Conservation (phyloP, 1,140 invertebrate species). For the Caenorhabditis inopinata region DNA sequence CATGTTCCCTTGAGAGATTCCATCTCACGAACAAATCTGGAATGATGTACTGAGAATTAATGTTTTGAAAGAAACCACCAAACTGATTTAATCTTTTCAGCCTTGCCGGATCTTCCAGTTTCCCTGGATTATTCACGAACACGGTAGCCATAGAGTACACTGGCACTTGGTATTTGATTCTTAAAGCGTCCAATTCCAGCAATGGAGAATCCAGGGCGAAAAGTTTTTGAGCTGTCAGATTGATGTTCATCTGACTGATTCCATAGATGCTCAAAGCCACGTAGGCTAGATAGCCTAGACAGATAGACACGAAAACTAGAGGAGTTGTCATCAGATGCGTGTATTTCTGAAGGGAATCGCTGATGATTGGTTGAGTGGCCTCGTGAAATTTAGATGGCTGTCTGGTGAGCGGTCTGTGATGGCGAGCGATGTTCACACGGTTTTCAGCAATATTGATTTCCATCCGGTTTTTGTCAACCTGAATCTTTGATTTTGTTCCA, state of each 20-base stretch:
- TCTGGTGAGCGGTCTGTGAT: conserved; percentile 48
- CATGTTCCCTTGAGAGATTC: conserved; percentile 55
- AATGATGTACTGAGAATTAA: too few relatives aligned
- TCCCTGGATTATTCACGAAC: conserved; percentile 63
- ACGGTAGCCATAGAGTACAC: conserved; percentile 65
- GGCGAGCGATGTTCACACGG: conserved; percentile 49
- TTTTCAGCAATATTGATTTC: conserved; percentile 58
- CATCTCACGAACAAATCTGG: conserved; percentile 56
- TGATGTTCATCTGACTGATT: conserved; percentile 64
- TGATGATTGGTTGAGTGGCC: conserved; percentile 59
- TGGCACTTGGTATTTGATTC: conserved; percentile 53
- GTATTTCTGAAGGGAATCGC: conserved; percentile 55
- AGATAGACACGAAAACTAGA: conserved; percentile 55
- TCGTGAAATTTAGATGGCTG: conserved; percentile 65
- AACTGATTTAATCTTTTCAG: conserved; percentile 54
- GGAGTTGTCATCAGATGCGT: conserved; percentile 59
- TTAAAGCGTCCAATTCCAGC: conserved; percentile 39
- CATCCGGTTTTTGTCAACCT: conserved; percentile 49
- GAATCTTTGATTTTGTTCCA: background rate
- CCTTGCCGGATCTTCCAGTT: conserved; percentile 58
- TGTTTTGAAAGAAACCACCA: too few relatives aligned
- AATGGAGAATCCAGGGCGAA: conserved; percentile 62
- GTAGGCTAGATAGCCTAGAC: conserved; percentile 57
- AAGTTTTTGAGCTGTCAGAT: conserved; percentile 61
- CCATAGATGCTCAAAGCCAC: conserved; percentile 60